A percentile compares a stretch with the other conserved stretches of the same genome.
Evolutionary conservation across 2,888 invertebrate species (phyloP).

Genomic region (Cerceris ruficornis): DNA sequence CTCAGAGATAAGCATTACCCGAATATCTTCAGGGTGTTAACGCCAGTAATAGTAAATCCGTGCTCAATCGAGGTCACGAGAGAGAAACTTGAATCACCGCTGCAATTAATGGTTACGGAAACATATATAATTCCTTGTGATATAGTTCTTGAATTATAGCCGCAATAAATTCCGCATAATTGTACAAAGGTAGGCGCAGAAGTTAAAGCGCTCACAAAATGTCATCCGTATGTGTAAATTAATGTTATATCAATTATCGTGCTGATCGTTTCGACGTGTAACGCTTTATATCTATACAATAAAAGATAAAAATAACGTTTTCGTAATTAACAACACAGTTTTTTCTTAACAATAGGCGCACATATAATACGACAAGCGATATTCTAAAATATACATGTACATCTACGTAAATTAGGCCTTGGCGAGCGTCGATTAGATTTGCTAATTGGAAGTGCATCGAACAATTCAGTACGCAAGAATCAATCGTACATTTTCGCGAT

Average conservation of each 20-base stretch:
- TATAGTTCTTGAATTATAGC: not conserved
- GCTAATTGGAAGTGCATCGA: not conserved
- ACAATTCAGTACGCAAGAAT: not conserved
- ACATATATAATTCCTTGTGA: conserved; percentile 16
- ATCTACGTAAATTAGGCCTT: conserved; percentile 35
- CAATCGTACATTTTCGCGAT: not conserved
- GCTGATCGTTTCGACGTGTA: not conserved
- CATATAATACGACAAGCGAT: conserved; percentile 19
- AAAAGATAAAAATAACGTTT: not conserved
- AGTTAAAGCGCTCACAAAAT: too few species aligned
- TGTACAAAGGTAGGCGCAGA: not conserved
- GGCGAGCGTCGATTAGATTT: conserved; percentile 32
- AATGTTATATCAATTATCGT: too few species aligned
- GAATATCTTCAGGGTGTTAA: conserved; percentile 28
- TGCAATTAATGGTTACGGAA: conserved; percentile 24
- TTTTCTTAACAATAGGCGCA: conserved; percentile 23
- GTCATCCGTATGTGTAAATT: too few species aligned
- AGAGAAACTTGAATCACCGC: conserved; percentile 26
- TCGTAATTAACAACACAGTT: not conserved
- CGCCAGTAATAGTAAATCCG: conserved; percentile 36
- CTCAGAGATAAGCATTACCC: not conserved
- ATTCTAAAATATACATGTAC: conserved; percentile 20
- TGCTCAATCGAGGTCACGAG: conserved; percentile 17
- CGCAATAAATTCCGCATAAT: not conserved
- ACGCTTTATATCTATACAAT: not conserved